Percentiles rank a stretch among this genome's conserved stretches.
Evolutionary conservation across 1,140 invertebrate genomes (phyloP).

Genomic region (Orius laevigatus): DNA sequence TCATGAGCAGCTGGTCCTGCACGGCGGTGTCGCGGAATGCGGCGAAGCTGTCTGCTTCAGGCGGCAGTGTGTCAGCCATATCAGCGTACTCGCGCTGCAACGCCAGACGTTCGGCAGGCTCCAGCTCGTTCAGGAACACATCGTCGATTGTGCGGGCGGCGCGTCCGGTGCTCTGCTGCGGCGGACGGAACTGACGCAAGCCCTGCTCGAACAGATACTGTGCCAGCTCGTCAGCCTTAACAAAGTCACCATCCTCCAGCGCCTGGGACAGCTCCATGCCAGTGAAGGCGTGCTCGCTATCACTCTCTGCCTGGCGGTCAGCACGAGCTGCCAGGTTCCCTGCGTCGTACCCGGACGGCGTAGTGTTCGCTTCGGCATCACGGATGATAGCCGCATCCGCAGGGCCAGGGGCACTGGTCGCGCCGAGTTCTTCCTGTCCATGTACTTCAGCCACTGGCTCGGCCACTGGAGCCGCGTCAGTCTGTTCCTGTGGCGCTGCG

Average conservation of each 20-base stretch:
- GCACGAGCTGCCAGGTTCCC: too few species aligned
- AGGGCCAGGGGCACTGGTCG: too few species aligned
- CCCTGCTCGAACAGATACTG: not conserved
- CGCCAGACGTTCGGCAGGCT: not conserved
- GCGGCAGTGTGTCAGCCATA: not conserved
- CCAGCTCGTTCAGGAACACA: not conserved
- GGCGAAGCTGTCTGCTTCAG: not conserved
- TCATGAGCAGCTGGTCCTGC: not conserved
- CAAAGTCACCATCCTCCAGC: not conserved
- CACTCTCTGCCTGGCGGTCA: too few species aligned
- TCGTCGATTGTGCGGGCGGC: not conserved
- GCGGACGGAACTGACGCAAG: not conserved
- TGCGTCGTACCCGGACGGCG: too few species aligned
- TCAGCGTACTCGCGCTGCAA: not conserved
- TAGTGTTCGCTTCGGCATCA: too few species aligned
- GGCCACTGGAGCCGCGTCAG: too few species aligned
- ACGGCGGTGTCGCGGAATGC: not conserved
- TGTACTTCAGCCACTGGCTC: too few species aligned
- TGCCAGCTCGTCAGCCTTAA: not conserved
- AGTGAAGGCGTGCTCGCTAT: too few species aligned
- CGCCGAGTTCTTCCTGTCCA: too few species aligned
- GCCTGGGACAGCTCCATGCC: too few species aligned
- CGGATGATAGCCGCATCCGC: too few species aligned
- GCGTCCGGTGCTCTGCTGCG: not conserved
- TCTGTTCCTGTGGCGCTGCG: too few species aligned